Evolutionary conservation across 2,888 invertebrate species (phyloP).

Genomic region (Ecliptopera silaceata): DNA sequence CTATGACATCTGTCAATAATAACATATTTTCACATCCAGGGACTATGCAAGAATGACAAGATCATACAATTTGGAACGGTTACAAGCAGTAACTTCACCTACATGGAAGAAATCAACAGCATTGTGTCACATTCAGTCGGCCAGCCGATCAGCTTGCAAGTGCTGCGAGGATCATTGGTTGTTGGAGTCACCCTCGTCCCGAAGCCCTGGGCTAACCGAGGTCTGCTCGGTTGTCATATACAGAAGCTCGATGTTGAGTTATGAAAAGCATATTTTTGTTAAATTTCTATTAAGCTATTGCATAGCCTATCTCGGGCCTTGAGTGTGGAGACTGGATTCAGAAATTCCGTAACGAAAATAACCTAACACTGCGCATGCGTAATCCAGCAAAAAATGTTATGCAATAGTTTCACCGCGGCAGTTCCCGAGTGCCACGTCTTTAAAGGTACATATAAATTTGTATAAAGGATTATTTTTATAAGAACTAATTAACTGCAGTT

Average conservation of each 20-base stretch:
- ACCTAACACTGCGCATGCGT: no score
- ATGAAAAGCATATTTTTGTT: no score
- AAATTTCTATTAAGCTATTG: no score
- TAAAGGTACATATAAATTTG: no score
- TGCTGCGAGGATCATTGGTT: slow-evolving; percentile 71
- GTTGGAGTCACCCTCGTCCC: slow-evolving; percentile 86
- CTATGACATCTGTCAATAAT: neutral
- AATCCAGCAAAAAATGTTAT: no score
- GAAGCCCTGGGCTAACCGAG: slow-evolving; percentile 89
- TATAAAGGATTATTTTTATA: no score
- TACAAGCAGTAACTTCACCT: slow-evolving; percentile 86
- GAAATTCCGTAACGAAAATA: no score
- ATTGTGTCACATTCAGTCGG: slow-evolving; percentile 86
- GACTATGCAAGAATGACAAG: slow-evolving; percentile 86
- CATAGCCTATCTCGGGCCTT: no score
- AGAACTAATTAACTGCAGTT: no score
- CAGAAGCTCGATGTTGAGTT: slow-evolving; percentile 38
- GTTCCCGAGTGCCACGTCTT: no score
- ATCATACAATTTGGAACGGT: slow-evolving; percentile 91
- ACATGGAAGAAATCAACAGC: slow-evolving; percentile 86
- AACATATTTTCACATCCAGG: slow-evolving; percentile 73
- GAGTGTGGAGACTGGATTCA: no score
- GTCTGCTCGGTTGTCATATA: slow-evolving; percentile 85
- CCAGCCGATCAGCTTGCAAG: slow-evolving; percentile 76
- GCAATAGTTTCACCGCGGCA: no score